Evolutionary conservation across 64 coral and sea anemone species (phyloP).

Genomic region (Montipora sp.): DNA sequence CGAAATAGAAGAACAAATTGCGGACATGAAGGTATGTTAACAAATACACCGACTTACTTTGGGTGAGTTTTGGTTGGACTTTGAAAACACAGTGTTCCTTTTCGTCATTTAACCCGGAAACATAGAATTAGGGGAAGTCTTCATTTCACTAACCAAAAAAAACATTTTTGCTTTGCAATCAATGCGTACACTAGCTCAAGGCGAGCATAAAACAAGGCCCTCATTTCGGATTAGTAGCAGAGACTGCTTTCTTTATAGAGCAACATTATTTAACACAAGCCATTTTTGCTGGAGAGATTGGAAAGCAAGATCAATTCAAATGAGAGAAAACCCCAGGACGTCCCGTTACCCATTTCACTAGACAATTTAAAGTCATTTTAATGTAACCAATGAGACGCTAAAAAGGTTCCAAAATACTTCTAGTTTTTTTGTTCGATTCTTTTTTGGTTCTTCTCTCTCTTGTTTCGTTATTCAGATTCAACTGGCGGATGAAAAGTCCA

Average conservation of each 20-base stretch:
- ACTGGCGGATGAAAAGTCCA: constrained; percentile 90
- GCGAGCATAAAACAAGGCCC: too few species aligned
- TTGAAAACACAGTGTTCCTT: background rate
- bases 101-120: background rate
- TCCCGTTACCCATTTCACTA: too few species aligned
- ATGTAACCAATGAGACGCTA: too few species aligned
- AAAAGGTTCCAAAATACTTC: background rate
- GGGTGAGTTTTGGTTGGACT: background rate
- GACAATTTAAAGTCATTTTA: too few species aligned
- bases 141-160: background rate
- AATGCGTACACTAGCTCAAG: too few species aligned
- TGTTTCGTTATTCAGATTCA: constrained; percentile 65
- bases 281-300: too few species aligned
- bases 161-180: too few species aligned
- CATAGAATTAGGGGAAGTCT: background rate
- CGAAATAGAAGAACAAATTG: constrained; percentile 71
- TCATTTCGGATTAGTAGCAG: too few species aligned
- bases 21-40: constrained; percentile 81
- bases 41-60: background rate
- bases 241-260: too few species aligned
- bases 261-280: too few species aligned
- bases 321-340: too few species aligned
- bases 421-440: background rate
- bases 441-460: background rate
- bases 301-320: too few species aligned